Conservation (phyloP, 2,888 invertebrate genomes). For the Emesis furor region DNA sequence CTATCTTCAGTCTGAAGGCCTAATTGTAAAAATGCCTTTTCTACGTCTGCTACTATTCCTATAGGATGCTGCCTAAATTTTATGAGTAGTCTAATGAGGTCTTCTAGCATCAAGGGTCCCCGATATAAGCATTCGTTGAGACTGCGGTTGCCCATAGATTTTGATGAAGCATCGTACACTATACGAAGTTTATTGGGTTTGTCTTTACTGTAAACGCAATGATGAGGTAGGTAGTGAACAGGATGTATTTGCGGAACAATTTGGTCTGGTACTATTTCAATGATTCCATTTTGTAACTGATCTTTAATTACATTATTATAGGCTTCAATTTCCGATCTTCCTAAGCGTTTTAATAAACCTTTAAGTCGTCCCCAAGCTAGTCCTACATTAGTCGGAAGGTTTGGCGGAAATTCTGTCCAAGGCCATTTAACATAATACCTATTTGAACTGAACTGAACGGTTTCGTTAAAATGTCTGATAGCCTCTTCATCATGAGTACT, state of each 20-base stretch:
- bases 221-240: constrained; percentile 24
- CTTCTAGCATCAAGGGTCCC: constrained; percentile 71
- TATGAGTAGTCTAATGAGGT: constrained; percentile 67
- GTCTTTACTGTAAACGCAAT: neutral
- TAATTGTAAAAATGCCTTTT: constrained; percentile 74
- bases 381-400: constrained; percentile 55
- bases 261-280: constrained; percentile 23
- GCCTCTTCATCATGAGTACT: constrained; percentile 35
- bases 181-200: constrained; percentile 50
- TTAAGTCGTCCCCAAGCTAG: constrained; percentile 51
- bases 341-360: constrained; percentile 40
- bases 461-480: constrained; percentile 25
- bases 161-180: constrained; percentile 68
- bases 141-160: constrained; percentile 58
- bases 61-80: constrained; percentile 65
- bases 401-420: constrained; percentile 57
- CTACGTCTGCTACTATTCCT: constrained; percentile 71
- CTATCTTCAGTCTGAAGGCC: constrained; percentile 60
- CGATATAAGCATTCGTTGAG: constrained; percentile 72
- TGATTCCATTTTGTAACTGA: constrained; percentile 40
- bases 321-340: neutral
- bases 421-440: constrained; percentile 65
- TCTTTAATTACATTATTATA: constrained; percentile 40
- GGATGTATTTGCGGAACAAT: neutral
- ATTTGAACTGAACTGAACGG: constrained; percentile 38